Evolutionary conservation across 2,113 vertebrate species (phyloP).

Genomic region (Larimichthys polyactis): DNA sequence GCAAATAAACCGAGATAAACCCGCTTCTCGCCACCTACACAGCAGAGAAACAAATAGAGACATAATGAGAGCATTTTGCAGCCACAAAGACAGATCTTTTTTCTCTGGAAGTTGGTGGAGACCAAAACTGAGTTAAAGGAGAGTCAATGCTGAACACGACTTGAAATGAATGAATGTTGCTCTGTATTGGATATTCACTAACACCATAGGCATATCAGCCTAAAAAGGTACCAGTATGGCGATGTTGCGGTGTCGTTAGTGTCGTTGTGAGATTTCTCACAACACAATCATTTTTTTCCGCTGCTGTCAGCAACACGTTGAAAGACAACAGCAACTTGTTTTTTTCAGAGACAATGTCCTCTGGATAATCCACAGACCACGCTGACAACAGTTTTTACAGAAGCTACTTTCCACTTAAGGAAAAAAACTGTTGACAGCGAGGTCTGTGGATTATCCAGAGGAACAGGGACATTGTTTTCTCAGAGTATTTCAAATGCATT

Average conservation of each 20-base stretch:
- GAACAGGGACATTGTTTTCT: background rate
- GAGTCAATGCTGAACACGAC: background rate
- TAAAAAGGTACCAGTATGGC: background rate
- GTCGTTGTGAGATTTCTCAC: too few relatives aligned
- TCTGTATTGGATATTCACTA: background rate
- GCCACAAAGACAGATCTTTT: background rate
- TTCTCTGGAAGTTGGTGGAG: background rate
- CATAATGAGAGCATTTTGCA: background rate
- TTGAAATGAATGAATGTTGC: background rate
- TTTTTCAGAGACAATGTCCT: conserved; percentile 1
- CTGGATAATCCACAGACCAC: conserved; percentile 33
- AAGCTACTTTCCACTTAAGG: background rate
- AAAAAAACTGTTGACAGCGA: conserved; percentile 16
- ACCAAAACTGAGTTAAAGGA: background rate
- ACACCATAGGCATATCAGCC: background rate
- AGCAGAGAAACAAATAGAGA: background rate
- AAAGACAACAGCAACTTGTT: background rate
- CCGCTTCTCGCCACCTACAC: background rate
- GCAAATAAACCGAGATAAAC: background rate
- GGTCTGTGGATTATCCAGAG: conserved; percentile 28
- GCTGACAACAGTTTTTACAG: conserved; percentile 36
- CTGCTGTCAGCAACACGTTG: background rate
- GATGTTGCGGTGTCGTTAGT: background rate
- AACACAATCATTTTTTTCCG: background rate
- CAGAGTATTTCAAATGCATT: background rate